Evolutionary conservation across 2,888 invertebrate genomes (phyloP), one percentile per base, ranked within the genome.

Genomic region (Oscheius onirici): DNA sequence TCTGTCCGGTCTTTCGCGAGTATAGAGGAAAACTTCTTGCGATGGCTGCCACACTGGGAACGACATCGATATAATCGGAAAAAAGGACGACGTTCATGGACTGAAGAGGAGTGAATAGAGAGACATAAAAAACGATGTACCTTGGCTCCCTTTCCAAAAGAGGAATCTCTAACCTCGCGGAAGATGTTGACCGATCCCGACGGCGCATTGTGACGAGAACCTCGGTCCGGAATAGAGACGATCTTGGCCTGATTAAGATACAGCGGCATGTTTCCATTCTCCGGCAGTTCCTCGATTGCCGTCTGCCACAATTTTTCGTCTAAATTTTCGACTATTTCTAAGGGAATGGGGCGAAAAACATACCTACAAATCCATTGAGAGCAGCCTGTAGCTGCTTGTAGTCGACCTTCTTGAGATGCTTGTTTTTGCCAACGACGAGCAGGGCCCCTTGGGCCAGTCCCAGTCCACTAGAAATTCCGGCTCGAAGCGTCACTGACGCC

Each of bases 1-100:
- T 55, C 57, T 65, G 52, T 3, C 61, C 60, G 0, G 88, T 88
- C 87, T 92, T 92, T 75, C 89, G 89, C 13, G 90, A 91, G 90
- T 91, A 95, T 65, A 92, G 89, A 11, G 94, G 94, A 88, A 92
- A 92, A 15, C 93, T 92, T 66, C 94, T 91, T 0, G 93, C 93
- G 15, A 94, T 91, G 8, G 93, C 93, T 88, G 92, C 92, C 0
- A 92, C 93, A 77, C 93, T 92, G 0, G 95, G 93, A 84, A 92
- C 91, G 1, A 92, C 90, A 87, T 94, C 93, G 46, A 90, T 90
- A 77, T 92, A 92, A 2, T 86, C 81, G 34, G 83, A 63, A 55
- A 74, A 75, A 13, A 85, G 73, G 8, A 84, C 73, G 44, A 85
- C 41, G 26, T 77, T 77, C 22, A 85, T 73, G 49, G 74, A 74